phyloP scores from a whole-genome alignment of 2,888 invertebrate species.

The Agrotis segetum region DNA sequence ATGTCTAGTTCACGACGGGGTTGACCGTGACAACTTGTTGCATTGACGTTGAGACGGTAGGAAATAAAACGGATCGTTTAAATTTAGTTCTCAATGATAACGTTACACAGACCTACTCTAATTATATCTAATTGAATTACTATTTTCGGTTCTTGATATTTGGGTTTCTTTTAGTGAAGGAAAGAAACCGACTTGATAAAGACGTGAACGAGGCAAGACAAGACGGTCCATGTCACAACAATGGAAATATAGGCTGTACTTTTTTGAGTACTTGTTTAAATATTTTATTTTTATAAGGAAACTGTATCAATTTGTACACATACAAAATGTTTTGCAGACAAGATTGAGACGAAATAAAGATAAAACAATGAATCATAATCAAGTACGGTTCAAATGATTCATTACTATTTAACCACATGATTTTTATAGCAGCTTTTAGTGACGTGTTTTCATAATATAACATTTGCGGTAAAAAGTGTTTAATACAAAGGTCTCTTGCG shows the following conservation, averaged over 20 bases:
- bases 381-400: constrained; percentile 19
- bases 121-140: constrained; percentile 27
- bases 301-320: not conserved
- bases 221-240: not conserved
- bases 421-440: constrained; percentile 13
- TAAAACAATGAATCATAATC: constrained; percentile 18
- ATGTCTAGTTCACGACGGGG: constrained; percentile 41
- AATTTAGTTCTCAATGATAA: constrained; percentile 49
- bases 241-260: not conserved
- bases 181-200: no score
- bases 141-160: not conserved
- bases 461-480: constrained; percentile 21
- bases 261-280: no score
- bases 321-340: constrained; percentile 6
- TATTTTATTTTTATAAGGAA: not conserved
- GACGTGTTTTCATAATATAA: constrained; percentile 28
- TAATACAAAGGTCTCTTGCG: not conserved
- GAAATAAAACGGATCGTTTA: constrained; percentile 43
- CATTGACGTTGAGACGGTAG: constrained; percentile 46
- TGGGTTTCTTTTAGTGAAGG: not conserved
- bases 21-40: constrained; percentile 54
- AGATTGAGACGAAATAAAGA: not conserved
- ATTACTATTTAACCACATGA: constrained; percentile 1
- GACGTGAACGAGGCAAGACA: no score
- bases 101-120: constrained; percentile 20